Base-by-base conservation (phyloP, 2,888 invertebrate genomes). In the Leptinotarsa tumamoca region DNA sequence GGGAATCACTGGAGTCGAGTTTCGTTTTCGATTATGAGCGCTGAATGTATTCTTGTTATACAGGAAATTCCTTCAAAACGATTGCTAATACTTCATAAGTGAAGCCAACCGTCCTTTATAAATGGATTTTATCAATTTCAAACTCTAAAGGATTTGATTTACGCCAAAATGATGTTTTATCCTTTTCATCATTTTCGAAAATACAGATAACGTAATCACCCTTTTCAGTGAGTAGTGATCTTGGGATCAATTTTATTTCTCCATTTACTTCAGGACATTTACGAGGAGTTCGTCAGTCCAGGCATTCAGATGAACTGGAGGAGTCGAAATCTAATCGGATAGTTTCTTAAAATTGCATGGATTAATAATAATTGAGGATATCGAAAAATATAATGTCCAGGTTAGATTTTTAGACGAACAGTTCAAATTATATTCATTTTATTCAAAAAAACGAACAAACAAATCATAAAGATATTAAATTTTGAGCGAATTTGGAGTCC, bases 111-210 rank as follows among this genome's bases (percentile, higher is more conserved):
- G 87, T 87, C 87, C 83, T 85, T 87, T 88, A 88, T 88, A 88
- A 88, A 88, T 89, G 88, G 88, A 88, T 88, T 88, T 88, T 88
- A 88, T 88, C 88, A 88, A 88, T 88, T 88, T 88, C 85, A 87
- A 87, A 87, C 85, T 85, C 83, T 81, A 80, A 82, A 83, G 83
- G 83, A 82, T 83, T 83, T 85, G 86, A 87, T 86, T 86, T 86
- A 87, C 84, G 85, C 83, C 79, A 79, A 83, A 83, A 82, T 80
- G 81, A 81, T 80, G 81, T 74, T 79, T 80, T 80, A 80, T 81
- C 81, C 76, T 72, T 74, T 80, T 80, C 80, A 80, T 81, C 79
- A 73, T 80, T 77, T 77, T 56, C 73, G 67, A 71, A 78, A 71
- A 75, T 78, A 66, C 73, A 75, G 63, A 63, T 63, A 63, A 63